Conservation (phyloP, 2,888 invertebrate genomes). For the Nomada ruficornis region DNA sequence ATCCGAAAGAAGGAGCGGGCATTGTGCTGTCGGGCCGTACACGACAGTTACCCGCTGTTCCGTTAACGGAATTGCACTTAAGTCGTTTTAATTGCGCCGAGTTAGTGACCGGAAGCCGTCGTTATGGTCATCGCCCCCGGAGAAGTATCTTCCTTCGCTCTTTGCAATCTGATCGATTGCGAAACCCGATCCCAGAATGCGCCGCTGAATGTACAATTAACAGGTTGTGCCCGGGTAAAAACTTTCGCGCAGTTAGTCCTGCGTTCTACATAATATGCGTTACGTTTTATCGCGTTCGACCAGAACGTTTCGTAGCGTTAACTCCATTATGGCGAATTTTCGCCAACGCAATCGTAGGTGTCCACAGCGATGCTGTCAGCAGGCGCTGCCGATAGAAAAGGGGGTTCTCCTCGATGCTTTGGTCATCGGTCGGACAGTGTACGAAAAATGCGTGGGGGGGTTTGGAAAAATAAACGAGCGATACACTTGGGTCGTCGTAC, state of each 20-base stretch:
- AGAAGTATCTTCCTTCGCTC: conserved; percentile 49
- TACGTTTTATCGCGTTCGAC: neutral
- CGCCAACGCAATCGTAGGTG: neutral
- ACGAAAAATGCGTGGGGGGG: conserved; percentile 18
- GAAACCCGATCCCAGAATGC: conserved; percentile 19
- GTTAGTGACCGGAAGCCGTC: conserved; percentile 75
- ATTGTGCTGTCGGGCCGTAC: conserved; percentile 72
- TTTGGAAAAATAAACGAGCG: conserved; percentile 63
- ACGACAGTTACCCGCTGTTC: conserved; percentile 68
- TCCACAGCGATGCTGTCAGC: neutral
- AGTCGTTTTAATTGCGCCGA: conserved; percentile 74
- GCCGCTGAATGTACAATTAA: conserved; percentile 8
- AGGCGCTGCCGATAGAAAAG: neutral
- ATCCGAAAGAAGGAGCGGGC: conserved; percentile 49
- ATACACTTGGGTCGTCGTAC: conserved; percentile 66
- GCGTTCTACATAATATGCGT: no score
- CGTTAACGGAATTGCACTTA: conserved; percentile 75
- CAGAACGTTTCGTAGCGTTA: no score
- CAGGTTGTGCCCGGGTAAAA: neutral
- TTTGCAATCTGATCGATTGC: conserved; percentile 44
- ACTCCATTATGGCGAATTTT: conserved; percentile 1
- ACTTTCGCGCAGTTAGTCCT: neutral
- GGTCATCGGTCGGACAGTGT: neutral
- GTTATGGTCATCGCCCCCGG: conserved; percentile 75
- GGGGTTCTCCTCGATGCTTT: neutral